Base-by-base conservation (phyloP, 2,113 vertebrate species). In the Corvus moneduloides region DNA sequence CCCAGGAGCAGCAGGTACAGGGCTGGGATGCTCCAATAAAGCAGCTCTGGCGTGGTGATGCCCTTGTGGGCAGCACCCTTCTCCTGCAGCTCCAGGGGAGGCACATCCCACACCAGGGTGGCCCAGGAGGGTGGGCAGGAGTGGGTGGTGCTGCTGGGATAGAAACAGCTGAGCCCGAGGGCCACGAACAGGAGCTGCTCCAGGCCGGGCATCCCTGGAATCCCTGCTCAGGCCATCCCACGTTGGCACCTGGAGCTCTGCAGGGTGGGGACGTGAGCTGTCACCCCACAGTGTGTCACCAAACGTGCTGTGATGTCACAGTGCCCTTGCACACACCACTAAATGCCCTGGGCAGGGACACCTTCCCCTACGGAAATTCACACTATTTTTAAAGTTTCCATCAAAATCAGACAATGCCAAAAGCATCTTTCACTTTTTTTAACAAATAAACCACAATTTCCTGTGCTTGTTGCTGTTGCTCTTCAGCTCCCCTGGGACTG, bases 381-480 rank as follows among this genome's bases (percentile, higher is more conserved):
- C 22, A 0, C 4, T 13, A 3, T 0, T 56, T 28, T 44, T 7
- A 2, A 27, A 23, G 3, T 48, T 33, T 19, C 37, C 2, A 0
- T 51, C n/a, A 24, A 20, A 32, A 9, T 23, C n/a, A 59, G 18
- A 1, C 3, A 0, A 7, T 27, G 24, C 35, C 81, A 49, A 16
- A 85, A 66, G 15, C 13, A 1, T 4, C 0, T 32, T 11, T 66
- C 30, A 8, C 30, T 59, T 13, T 17, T 43, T 52, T 7, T 44
- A 54, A 55, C 41, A 16, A 20, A 12, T 14, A 5, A 69, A 39
- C 10, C 5, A 11, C 0, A 1, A 3, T 33, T 83, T 48, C 1
- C 2, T 7, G 14, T 58, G 78, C 24, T 64, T 54, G 13, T 15
- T 63, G 0, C 41, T 64, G 28, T 20, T 81, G 52, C 51, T 37